These are phyloP conservation scores for Myotis davidii DNA, from an alignment of 2,113 vertebrate species.

Conservation along the genomic window DNA sequence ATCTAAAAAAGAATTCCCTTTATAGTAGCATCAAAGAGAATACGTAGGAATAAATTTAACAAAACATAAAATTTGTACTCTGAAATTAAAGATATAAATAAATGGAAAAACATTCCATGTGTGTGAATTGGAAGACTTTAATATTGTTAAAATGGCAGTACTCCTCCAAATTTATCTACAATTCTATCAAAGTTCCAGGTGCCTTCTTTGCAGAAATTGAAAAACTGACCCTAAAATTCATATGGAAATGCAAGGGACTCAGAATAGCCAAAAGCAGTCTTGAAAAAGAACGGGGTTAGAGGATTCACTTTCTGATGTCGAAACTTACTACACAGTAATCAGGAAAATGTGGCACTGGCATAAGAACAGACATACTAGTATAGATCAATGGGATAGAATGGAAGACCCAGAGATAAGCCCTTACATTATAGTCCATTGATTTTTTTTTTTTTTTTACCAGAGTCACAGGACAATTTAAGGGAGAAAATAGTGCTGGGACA, in stretches of 20 bases:
- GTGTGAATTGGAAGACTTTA: background rate
- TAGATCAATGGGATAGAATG: background rate
- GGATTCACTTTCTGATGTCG: background rate
- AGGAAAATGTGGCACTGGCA: background rate
- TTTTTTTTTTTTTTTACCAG: background rate
- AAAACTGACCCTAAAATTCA: background rate
- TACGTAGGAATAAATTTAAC: background rate
- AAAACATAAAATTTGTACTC: background rate
- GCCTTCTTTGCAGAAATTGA: no score
- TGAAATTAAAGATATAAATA: conserved; percentile 19
- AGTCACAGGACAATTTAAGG: background rate
- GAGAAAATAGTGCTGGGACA: background rate
- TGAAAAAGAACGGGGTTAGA: background rate
- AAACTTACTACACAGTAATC: background rate
- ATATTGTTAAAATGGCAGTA: background rate
- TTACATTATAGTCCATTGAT: background rate
- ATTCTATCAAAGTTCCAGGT: background rate
- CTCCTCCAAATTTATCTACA: background rate
- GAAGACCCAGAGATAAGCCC: background rate
- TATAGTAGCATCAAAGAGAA: background rate
- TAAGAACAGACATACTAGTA: background rate
- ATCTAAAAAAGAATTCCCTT: background rate
- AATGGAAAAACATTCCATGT: background rate
- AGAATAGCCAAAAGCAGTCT: background rate
- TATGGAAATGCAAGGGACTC: background rate